phyloP scores from a whole-genome alignment of 2,113 vertebrate genomes.

The Anguilla japonica region DNA sequence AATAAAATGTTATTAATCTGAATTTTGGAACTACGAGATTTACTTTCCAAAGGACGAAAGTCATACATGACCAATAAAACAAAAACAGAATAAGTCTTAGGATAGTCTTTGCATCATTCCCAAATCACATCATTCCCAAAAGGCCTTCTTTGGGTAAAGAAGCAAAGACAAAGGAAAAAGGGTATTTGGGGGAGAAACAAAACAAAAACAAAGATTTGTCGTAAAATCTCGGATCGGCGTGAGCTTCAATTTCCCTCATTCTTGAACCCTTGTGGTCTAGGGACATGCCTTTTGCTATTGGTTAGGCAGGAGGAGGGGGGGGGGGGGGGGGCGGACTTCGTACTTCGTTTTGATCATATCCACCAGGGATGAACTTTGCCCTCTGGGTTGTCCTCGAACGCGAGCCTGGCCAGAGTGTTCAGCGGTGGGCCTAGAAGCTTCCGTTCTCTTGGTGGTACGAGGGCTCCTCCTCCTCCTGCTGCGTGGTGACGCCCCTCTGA shows the following conservation, averaged over 20 bases:
- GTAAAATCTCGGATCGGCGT: neutral
- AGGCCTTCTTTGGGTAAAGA: neutral
- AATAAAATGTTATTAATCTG: too few species aligned
- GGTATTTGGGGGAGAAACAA: neutral
- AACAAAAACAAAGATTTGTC: neutral
- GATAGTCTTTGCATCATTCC: neutral
- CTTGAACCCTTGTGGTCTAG: neutral
- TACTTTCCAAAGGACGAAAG: too few species aligned
- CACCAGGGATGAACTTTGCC: neutral
- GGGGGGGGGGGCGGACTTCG: too few species aligned
- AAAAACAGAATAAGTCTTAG: neutral
- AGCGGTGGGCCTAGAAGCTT: constrained; percentile 73
- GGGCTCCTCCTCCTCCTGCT: constrained; percentile 68
- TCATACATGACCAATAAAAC: neutral
- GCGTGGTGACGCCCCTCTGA: constrained; percentile 68
- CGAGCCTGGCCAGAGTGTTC: constrained; percentile 29
- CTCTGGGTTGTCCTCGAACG: neutral
- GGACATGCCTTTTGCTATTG: neutral
- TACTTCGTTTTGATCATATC: neutral
- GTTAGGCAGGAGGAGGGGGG: neutral
- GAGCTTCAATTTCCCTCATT: neutral
- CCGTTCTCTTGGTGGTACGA: constrained; percentile 76
- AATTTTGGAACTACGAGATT: too few species aligned
- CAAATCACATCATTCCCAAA: neutral
- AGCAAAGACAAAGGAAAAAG: neutral